Evolutionary conservation across 2,888 invertebrate species (phyloP), one percentile per base, ranked within the genome.

Genomic region (Thysanoteuthis rhombus): DNA sequence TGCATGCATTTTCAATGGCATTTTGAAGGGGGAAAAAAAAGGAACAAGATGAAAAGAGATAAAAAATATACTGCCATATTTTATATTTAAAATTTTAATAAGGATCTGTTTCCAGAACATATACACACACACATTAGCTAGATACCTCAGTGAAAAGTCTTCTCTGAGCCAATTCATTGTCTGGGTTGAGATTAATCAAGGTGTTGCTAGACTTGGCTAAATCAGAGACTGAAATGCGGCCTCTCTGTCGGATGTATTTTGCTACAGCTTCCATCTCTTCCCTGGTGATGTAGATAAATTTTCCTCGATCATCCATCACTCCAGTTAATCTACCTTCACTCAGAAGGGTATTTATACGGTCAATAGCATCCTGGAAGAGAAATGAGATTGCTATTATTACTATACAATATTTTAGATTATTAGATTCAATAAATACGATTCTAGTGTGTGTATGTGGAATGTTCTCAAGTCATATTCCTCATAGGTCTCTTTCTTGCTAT

Each of bases 271-370:
- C 98, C 94, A 99, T 97, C 97, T 99, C 99, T 91, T 98, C 98
- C 95, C 98, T 98, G 0, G 99, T 99, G 93, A 99, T 98, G 97
- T 99, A 99, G 96, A 99, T 99, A 97, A 99, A 99, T 97, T 99
- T 99, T 38, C 99, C 99, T 94, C 99, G 98, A 97, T 99, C 99
- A 96, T 99, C 99, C 95, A 99, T 98, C 1, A 99, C 99, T 0
- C 99, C 98, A 4, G 99, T 99, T n/a, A 99, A 97, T 93, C 98
- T 98, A 28, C 98, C 99, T 94, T 98, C 98, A 0, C 98, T 97
- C 96, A 99, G 98, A 92, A 99, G 97, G 92, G 98, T 98, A 94
- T 98, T 98, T 94, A 99, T 98, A 95, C 99, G 98, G 93, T 97
- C 96, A 58, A 97, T 97, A 40, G 97, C 97, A 94, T 97, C 97